Evolutionary conservation across 2,888 invertebrate genomes (phyloP), one percentile per base, ranked within the genome.

Genomic region (Petrophora chlorosata): DNA sequence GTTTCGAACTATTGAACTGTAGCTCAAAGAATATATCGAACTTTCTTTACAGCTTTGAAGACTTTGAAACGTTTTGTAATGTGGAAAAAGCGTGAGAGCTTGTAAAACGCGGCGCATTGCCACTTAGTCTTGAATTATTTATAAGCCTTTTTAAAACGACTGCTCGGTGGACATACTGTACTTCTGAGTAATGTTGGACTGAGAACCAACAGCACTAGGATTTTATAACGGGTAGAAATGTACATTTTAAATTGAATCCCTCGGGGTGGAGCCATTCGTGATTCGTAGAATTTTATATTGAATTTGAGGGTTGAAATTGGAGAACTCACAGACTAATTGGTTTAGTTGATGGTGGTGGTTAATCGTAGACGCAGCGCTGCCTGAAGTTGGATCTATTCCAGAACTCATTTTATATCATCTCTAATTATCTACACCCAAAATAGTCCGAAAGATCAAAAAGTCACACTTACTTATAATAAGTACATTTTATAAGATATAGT

Each of bases 321-420:
- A 30, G 30, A 41, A 47, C 30, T 35, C 47, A n/a, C 4, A 4
- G 26, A 5, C 7, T 34, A 35, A 47, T 41, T 41, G 23, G 35
- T 25, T 36, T 41, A 25, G 30, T 35, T 22, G 46, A 17, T 12
- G 22, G 22, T 2, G 15, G 17, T 12, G 22, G 22, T 2, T 10
- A 13, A 16, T 29, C 34, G 5, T 8, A 16, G 10, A 9, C 28
- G 9, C 16, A 3, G 1, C 13, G 3, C 4, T 23, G 10, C n/a
- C 2, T 19, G 1, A 13, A 19, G 12, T 10, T 7, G 16, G 33
- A 12, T 33, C 5, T 12, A 19, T 33, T 28, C 14, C 3, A 30
- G 8, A 22, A 22, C 22, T 22, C 22, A 7, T 22, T 22, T 7
- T 7, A 22, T 7, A 8, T 22, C 8, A 5, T 7, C 5, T 22